Conservation (phyloP, 1,140 invertebrate genomes). For the Oncopeltus fasciatus region DNA sequence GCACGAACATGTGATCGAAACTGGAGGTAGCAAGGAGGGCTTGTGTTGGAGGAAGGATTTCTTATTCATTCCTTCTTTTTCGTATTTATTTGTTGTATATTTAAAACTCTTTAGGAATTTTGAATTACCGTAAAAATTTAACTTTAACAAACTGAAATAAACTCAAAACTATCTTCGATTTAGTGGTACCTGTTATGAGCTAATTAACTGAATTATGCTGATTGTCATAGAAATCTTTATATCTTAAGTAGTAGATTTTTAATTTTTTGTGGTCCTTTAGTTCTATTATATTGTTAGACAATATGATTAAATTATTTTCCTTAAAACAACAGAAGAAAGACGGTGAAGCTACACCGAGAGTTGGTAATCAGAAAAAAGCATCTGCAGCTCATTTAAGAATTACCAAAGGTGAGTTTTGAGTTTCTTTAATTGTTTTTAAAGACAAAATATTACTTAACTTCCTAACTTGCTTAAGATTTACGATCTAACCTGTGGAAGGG, state of each 20-base stretch:
- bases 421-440: not conserved
- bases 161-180: not conserved
- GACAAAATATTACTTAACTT: too few relatives aligned
- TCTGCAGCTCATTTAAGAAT: constrained; percentile 92
- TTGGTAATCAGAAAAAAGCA: constrained; percentile 72
- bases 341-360: constrained; percentile 63
- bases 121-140: not conserved
- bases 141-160: not conserved
- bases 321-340: constrained; percentile 96
- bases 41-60: not conserved
- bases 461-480: too few relatives aligned
- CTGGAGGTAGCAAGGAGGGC: not conserved
- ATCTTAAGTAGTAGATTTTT: not conserved
- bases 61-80: not conserved
- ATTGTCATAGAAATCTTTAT: not conserved
- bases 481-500: too few relatives aligned
- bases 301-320: constrained; percentile 95
- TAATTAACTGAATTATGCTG: not conserved
- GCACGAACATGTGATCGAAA: not conserved
- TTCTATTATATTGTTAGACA: constrained; percentile 20
- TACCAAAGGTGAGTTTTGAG: constrained; percentile 69
- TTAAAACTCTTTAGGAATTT: not conserved
- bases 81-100: not conserved
- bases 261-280: not conserved
- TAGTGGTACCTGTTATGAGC: not conserved